Base-by-base conservation (phyloP, 1,140 invertebrate species). In the Tigriopus japonicus region DNA sequence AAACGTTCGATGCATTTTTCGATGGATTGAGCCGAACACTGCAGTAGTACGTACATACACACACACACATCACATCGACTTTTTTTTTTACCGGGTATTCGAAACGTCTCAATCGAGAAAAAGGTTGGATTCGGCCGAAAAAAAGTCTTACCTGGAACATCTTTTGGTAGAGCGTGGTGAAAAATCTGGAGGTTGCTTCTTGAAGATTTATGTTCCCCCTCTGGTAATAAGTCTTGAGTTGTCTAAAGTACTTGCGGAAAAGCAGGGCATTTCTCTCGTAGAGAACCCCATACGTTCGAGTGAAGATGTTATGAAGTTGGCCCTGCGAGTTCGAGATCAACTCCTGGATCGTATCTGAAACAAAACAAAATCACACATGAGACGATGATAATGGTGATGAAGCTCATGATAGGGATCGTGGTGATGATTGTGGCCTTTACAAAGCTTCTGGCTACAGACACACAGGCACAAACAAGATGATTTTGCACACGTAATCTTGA, bases 261-360 rank as follows among this genome's bases (percentile, higher is more conserved):
- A 61, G n/a, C 19, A 21, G 1, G 6, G 35, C 10, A 52, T 60
- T 49, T 51, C 51, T 52, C 68, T 94, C 84, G 75, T 98, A 97
- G 59, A 95, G 80, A 68, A 90, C 82, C 12, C 93, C 93, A 73
- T 97, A 97, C 1, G 92, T 96, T 66, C 80, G 79, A 65, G 85
- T 84, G 75, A 95, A 97, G 90, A 96, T 95, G 40, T 82, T 79
- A 71, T 96, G 85, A 70, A 96, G 88, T 69, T 85, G 86, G 65
- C 75, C 75, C 66, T 86, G 83, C 7, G 90, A 88, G 64, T 82
- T 80, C 63, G 81, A 76, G 69, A 97, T 73, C 63, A 95, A 76
- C 56, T 86, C 80, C 65, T 80, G 80, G 75, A 94, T 93, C 72
- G 87, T 86, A 68, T 83, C 90, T 94, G 71, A 55, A 73, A 70